Conservation (phyloP, 2,888 invertebrate species). For the Brenthis ino region DNA sequence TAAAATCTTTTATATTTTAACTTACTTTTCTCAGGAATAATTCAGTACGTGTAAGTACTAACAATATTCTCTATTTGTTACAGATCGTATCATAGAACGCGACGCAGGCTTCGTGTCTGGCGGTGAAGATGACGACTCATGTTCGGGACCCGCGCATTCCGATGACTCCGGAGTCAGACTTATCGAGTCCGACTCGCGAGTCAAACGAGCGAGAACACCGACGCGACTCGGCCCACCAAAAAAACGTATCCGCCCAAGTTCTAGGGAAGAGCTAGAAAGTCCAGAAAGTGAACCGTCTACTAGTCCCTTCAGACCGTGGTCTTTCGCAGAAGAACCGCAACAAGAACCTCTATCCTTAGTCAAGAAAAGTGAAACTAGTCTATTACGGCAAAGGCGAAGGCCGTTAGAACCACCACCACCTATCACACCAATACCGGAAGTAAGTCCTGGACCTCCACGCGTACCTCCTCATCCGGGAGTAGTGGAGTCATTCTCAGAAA, state of each 20-base stretch:
- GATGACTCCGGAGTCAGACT: slow-evolving; percentile 78
- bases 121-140: slow-evolving; percentile 86
- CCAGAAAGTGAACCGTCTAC: slow-evolving; percentile 71
- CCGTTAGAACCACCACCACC: slow-evolving; percentile 62
- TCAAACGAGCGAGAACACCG: slow-evolving; percentile 79
- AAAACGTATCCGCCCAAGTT: slow-evolving; percentile 85
- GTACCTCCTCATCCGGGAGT: slow-evolving; percentile 82
- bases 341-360: slow-evolving; percentile 85
- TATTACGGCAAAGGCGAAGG: slow-evolving; percentile 63
- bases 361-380: slow-evolving; percentile 66
- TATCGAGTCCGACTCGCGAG: slow-evolving; percentile 72
- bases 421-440: slow-evolving; percentile 52
- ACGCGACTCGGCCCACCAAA: slow-evolving; percentile 83
- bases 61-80: slow-evolving; percentile 57
- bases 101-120: slow-evolving; percentile 90
- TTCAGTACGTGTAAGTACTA: slow-evolving; percentile 15
- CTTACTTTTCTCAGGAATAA: neutral
- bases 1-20: neutral
- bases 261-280: slow-evolving; percentile 64
- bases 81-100: slow-evolving; percentile 82
- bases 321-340: slow-evolving; percentile 81
- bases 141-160: slow-evolving; percentile 77
- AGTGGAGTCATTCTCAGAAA: slow-evolving; percentile 56
- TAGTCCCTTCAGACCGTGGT: slow-evolving; percentile 86
- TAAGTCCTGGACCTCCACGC: slow-evolving; percentile 65